Conservation (phyloP, 2,888 invertebrate species). For the Pyrrhia umbra region DNA sequence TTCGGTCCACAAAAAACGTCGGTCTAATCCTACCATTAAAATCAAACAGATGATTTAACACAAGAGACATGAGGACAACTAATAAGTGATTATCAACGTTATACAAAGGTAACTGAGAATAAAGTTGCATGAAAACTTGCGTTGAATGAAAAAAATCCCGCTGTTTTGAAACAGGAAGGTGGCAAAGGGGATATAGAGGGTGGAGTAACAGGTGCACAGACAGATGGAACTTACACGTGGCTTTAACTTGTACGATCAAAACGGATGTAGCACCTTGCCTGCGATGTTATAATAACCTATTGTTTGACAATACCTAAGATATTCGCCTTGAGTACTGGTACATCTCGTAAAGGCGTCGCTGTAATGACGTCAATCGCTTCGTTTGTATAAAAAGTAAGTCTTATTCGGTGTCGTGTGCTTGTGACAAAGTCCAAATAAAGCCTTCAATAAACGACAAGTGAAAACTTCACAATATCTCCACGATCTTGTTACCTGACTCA, state of each 20-base stretch:
- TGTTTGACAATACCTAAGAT: conserved; percentile 1
- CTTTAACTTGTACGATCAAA: conserved; percentile 14
- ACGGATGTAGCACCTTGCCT: conserved; percentile 36
- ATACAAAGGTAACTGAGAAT: conserved; percentile 26
- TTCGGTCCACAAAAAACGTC: conserved; percentile 38
- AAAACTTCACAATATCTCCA: conserved; percentile 25
- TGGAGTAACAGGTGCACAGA: conserved; percentile 60
- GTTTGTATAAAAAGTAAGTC: conserved; percentile 2
- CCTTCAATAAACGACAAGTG: conserved; percentile 15
- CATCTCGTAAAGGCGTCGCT: conserved; percentile 2
- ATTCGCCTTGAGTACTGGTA: neutral
- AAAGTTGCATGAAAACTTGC: conserved; percentile 23
- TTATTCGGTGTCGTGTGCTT: conserved; percentile 11
- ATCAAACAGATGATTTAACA: conserved; percentile 42
- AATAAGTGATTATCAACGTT: conserved; percentile 28
- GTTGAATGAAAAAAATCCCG: conserved; percentile 22
- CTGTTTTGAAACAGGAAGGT: conserved; percentile 31
- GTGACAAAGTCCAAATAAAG: conserved; percentile 16
- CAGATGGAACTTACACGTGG: conserved; percentile 75
- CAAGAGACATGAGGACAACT: conserved; percentile 5
- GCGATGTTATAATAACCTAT: conserved; percentile 6
- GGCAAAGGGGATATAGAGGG: conserved; percentile 44
- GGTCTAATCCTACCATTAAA: conserved; percentile 13
- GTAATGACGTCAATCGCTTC: conserved; percentile 24
- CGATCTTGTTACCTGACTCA: conserved; percentile 22